Evolutionary conservation across 1,140 invertebrate genomes (phyloP).

Genomic region (Psilanteris sp.): DNA sequence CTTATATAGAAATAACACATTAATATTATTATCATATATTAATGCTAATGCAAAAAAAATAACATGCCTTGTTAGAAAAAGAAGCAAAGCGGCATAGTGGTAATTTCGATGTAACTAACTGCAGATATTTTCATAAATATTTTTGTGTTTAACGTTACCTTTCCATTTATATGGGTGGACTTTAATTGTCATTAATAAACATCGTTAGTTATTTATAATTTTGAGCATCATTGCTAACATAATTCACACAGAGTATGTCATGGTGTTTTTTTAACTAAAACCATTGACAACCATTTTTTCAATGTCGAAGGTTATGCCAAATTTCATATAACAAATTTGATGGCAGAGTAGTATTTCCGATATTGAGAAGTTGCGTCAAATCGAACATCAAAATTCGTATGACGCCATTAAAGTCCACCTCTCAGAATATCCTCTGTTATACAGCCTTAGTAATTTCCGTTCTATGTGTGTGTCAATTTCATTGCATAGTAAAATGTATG

Average conservation of each 20-base stretch:
- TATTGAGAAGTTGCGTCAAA: slow-evolving; percentile 1
- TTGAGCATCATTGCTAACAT: slow-evolving; percentile 47
- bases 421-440: slow-evolving; percentile 55
- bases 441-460: slow-evolving; percentile 56
- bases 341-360: slow-evolving; percentile 59
- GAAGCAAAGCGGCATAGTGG: slow-evolving; percentile 63
- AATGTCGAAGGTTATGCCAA: slow-evolving; percentile 27
- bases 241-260: slow-evolving; percentile 38
- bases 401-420: slow-evolving; percentile 77
- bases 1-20: slow-evolving; percentile 20
- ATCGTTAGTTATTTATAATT: slow-evolving; percentile 21
- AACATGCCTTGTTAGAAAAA: slow-evolving; percentile 14
- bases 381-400: slow-evolving; percentile 57
- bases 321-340: slow-evolving; percentile 19
- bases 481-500: slow-evolving; percentile 49
- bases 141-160: slow-evolving; percentile 39
- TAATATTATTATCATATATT: too few species aligned
- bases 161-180: slow-evolving; percentile 72
- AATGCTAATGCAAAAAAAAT: slow-evolving; percentile 41
- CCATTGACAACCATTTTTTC: slow-evolving; percentile 46
- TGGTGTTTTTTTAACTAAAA: slow-evolving; percentile 46
- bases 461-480: slow-evolving; percentile 61
- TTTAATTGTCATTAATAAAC: slow-evolving; percentile 73
- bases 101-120: slow-evolving; percentile 60
- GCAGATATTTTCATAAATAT: slow-evolving; percentile 10